These are phyloP conservation scores for Pelvicachromis taeniatus DNA, from an alignment of 2,113 vertebrate species.

Conservation along the genomic window DNA sequence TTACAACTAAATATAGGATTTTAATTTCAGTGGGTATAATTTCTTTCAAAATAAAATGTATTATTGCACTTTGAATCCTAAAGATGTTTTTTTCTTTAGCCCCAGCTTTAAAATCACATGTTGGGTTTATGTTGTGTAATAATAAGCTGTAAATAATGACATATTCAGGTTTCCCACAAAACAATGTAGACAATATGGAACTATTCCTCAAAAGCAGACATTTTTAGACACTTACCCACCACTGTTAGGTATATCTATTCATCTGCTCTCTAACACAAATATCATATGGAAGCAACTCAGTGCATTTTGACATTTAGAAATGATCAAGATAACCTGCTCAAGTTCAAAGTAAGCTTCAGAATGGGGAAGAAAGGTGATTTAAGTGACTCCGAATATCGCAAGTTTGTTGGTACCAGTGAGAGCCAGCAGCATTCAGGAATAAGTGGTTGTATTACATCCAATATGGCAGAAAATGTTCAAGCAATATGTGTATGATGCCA, in stretches of 20 bases:
- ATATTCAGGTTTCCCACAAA: background rate
- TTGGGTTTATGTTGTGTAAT: background rate
- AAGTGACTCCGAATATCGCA: background rate
- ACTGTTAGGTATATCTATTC: background rate
- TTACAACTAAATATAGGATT: background rate
- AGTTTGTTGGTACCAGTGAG: background rate
- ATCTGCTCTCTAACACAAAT: background rate
- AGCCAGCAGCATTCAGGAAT: fast-evolving
- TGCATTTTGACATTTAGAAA: background rate
- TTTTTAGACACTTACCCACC: too few relatives aligned
- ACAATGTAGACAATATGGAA: background rate
- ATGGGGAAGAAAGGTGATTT: background rate
- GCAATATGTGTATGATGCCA: background rate
- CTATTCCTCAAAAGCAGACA: background rate
- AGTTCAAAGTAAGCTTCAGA: background rate
- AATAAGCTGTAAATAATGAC: background rate
- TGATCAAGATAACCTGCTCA: background rate
- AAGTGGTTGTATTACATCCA: background rate
- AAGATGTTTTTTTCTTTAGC: background rate
- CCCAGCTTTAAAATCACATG: background rate
- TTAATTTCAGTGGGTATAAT: background rate
- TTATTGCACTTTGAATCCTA: background rate
- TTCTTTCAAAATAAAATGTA: background rate
- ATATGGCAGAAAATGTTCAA: background rate
- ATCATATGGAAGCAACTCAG: background rate